Evolutionary conservation across 2,888 invertebrate genomes (phyloP), one percentile per base, ranked within the genome.

Genomic region (Timandra comae): DNA sequence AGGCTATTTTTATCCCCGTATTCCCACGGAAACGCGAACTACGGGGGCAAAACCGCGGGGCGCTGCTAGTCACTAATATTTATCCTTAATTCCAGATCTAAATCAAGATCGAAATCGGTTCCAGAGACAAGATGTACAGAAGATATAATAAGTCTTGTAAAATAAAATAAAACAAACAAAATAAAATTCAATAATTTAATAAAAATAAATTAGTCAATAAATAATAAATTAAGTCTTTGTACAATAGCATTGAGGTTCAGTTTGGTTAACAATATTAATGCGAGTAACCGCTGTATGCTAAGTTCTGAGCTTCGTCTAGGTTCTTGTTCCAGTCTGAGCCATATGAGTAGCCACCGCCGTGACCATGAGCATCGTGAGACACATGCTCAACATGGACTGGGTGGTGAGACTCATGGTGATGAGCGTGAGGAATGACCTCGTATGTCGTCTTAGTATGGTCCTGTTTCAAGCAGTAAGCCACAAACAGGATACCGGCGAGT

Each of bases 261-360:
- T 5, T 43, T 36, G 38, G 33, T 32, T n/a, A n/a, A n/a, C n/a
- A n/a, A n/a, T 24, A 31, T 26, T 36, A 8, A 21, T 74, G 79
- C n/a, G 78, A 60, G 67, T 90, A 88, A 24, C 89, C 93, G 56
- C 86, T 88, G 76, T 93, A 94, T 21, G 93, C 92, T 50, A 93
- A 62, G 50, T 91, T 89, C 49, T 92, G 90, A 23, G 88, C 88
- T 38, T 90, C 89, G 20, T 89, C 89, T 39, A 91, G 75, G 63
- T 92, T 85, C 40, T 85, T 85, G 75, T 71, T 84, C 85, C 85
- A 85, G 63, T 85, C 85, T 0, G 76, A 61, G 0, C 76, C 82
- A 21, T 78, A 80, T 54, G 70, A 74, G 52, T 62, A 65, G 5
- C 67, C 65, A 11, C 63, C 63, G 0, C 75, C 71, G 20, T 68